Percentiles rank a stretch among this genome's conserved stretches.
Conservation (phyloP, 2,113 vertebrate species). For the Pollimyrus isidori region DNA sequence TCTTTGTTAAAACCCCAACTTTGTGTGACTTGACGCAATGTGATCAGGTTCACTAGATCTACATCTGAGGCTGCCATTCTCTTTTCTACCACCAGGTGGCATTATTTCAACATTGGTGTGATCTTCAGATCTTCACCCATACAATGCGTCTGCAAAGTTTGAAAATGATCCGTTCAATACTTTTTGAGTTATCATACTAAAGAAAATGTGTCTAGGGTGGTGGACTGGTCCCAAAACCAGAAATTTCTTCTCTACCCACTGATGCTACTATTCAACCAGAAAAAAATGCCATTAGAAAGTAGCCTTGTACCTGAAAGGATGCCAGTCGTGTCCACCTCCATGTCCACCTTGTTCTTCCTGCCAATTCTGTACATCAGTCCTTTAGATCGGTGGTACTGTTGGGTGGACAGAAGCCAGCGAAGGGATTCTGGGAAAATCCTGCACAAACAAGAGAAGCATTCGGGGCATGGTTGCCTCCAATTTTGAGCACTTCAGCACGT, state of each 20-base stretch:
- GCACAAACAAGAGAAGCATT: not conserved
- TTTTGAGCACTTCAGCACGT: not conserved
- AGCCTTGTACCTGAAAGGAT: constrained; percentile 67
- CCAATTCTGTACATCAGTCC: constrained; percentile 77
- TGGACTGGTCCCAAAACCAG: not conserved
- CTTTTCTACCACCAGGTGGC: not conserved
- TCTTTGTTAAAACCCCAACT: not conserved
- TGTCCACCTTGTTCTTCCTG: constrained; percentile 72
- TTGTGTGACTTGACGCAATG: not conserved
- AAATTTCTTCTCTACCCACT: not conserved
- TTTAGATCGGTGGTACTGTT: constrained; percentile 83
- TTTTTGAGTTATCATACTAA: not conserved
- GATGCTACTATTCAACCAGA: not conserved
- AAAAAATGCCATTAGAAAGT: not conserved
- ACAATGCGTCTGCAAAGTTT: not conserved
- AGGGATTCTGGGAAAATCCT: constrained; percentile 95
- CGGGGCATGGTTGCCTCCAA: not conserved
- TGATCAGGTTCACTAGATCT: not conserved
- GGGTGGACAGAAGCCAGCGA: constrained; percentile 91
- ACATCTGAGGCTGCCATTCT: not conserved
- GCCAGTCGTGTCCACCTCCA: constrained; percentile 71
- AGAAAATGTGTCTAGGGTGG: not conserved
- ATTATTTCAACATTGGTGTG: not conserved
- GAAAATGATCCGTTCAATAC: not conserved
- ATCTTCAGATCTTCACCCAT: not conserved